Base-by-base conservation (phyloP, 2,113 vertebrate species). In the Cyanoderma ruficeps region DNA sequence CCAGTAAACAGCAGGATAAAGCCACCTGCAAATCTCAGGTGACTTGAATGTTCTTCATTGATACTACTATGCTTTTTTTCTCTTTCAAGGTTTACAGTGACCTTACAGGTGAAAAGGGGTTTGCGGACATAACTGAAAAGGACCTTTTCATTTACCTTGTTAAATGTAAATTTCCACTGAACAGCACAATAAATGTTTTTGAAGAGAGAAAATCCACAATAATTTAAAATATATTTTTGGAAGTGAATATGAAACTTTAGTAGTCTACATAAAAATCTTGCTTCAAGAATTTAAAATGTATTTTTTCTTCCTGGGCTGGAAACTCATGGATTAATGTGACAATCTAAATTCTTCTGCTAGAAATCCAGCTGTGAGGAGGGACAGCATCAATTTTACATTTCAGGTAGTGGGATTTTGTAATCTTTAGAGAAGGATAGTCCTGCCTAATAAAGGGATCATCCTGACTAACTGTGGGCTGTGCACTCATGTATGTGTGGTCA, bases 201-300 rank as follows among this genome's bases (percentile, higher is more conserved):
- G 44, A 83, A 81, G 68, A 86, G 8, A 74, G 12, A 79, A 96
- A 86, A 74, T 37, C 30, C 84, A 42, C 46, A 86, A 20, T 57
- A 85, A 87, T 83, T 42, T 85, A 56, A 88, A 79, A 22, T 21
- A 13, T 75, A 67, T 27, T 55, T 96, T 96, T 85, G 39, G 57
- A 96, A 83, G 44, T 55, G 46, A 96, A 94, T 90, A 81, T 20
- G 37, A 94, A 96, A 91, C 9, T 72, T 93, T 6, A 88, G 53
- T 65, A 69, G 76, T 82, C 28, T 31, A 42, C 50, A 67, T 81
- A 52, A 89, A 97, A 67, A 57, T 46, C 60, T 83, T 86, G 21
- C 41, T 94, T 88, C 41, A 65, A 68, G 42, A 93, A 61, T 53
- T 67, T 82, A 87, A 95, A 96, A 84, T 89, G 52, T 12, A 12